These are phyloP conservation scores for Rhynchopsitta pachyrhyncha DNA, from an alignment of 2,113 vertebrate species.

Conservation along the genomic window DNA sequence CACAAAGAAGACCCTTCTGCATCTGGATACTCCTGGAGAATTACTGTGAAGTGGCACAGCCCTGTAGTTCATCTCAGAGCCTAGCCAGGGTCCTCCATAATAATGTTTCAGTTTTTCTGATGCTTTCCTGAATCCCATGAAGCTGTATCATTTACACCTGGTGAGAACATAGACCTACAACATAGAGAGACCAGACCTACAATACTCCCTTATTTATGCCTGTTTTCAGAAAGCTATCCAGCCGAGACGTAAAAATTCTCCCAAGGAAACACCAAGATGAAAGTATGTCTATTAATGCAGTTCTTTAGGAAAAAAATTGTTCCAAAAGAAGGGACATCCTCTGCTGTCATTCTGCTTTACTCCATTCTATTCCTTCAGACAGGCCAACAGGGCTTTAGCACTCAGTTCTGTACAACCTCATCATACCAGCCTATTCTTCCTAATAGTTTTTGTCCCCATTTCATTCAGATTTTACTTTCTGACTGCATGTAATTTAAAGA, in stretches of 20 bases:
- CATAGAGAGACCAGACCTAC: background rate
- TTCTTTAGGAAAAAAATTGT: background rate
- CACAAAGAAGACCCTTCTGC: background rate
- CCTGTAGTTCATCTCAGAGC: background rate
- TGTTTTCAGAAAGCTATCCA: background rate
- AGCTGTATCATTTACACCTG: background rate
- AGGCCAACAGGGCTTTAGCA: background rate
- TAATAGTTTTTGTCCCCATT: background rate
- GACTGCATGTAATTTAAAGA: background rate
- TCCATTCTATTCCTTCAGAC: background rate
- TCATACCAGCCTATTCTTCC: background rate
- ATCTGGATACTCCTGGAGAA: background rate
- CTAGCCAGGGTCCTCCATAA: background rate
- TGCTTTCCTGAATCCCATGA: background rate
- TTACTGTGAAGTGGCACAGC: background rate
- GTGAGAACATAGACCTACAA: background rate
- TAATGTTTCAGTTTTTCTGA: accelerated
- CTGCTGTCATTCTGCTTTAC: background rate
- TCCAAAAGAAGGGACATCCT: background rate
- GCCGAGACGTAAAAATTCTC: background rate
- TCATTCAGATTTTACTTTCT: background rate
- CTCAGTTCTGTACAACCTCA: background rate
- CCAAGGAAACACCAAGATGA: background rate
- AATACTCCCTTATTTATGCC: background rate
- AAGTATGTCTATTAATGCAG: background rate